phyloP scores from a whole-genome alignment of 2,888 invertebrate genomes.

The Hirtodrosophila alboralis region DNA sequence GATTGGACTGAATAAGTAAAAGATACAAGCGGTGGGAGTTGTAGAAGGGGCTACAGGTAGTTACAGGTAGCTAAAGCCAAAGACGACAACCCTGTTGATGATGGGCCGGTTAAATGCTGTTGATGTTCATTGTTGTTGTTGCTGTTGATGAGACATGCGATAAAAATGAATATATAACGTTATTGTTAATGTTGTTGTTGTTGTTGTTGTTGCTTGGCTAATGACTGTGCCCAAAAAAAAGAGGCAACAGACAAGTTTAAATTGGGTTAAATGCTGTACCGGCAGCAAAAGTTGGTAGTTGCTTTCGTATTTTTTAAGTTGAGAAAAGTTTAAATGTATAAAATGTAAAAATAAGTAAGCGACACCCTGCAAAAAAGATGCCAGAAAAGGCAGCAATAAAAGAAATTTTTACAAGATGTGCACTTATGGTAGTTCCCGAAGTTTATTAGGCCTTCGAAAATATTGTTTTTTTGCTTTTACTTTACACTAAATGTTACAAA shows the following conservation, averaged over 20 bases:
- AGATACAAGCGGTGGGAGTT: conserved; percentile 1
- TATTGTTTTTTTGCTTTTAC: too few species aligned
- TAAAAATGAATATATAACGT: conserved; percentile 53
- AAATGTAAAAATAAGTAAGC: not conserved
- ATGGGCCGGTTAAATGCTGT: conserved; percentile 77
- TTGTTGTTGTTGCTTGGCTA: conserved; percentile 54
- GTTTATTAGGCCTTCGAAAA: too few species aligned
- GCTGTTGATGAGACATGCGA: conserved; percentile 66
- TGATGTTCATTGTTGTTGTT: conserved; percentile 47
- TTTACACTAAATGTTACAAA: too few species aligned
- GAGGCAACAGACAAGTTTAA: conserved; percentile 68
- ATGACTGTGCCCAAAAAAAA: conserved; percentile 71
- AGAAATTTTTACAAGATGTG: not conserved
- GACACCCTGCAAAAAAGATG: conserved; percentile 12
- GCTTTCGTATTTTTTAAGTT: conserved; percentile 34
- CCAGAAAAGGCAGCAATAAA: not conserved
- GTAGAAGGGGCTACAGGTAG: conserved; percentile 8
- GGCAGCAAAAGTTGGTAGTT: conserved; percentile 4
- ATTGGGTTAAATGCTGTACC: conserved; percentile 65
- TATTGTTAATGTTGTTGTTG: conserved; percentile 25
- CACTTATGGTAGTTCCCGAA: conserved; percentile 1
- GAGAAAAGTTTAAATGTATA: conserved; percentile 28
- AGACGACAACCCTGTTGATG: conserved; percentile 62
- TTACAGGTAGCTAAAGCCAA: conserved; percentile 40
- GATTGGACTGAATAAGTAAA: conserved; percentile 53